Base-by-base conservation (phyloP, 2,888 invertebrate species). In the Bombylius major region DNA sequence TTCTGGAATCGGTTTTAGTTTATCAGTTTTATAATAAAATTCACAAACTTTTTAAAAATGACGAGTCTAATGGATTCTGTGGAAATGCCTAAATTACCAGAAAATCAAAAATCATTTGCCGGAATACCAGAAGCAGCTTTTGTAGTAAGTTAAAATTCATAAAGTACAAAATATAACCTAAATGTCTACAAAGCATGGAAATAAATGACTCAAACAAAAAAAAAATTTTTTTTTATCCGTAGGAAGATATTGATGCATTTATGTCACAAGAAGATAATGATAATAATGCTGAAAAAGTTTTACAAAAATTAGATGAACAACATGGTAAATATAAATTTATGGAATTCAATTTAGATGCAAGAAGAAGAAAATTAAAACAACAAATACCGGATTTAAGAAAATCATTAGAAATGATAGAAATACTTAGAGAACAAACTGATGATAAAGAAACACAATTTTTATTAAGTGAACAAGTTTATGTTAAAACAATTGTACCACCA, bases 301-400 rank as follows among this genome's bases (percentile, higher is more conserved):
- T 97, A 54, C 86, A 86, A 66, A 82, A 80, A 66, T 77, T 97
- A 58, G 96, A 98, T 70, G 96, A 96, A 69, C 89, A 89, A 69
- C 93, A 95, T 76, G 87, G 87, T 58, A 96, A 97, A 79, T 97
- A 97, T 73, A 95, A 96, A 76, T 92, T 93, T 70, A 94, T 98
- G 92, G 97, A 98, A 75, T 86, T 84, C 65, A 95, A 93, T 72
- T 79, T 98, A 62, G 80, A 85, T 54, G 86, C 90, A 13, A 92
- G 94, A 65, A 86, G 90, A 62, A 83, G 87, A 66, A 83, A 93
- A 72, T 77, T 98, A 57, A 87, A 89, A 66, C 83, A 83, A 56
- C 96, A 97, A 77, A 89, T 98, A 63, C 95, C 96, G n/a, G 97
- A 98, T 70, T 78, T 97, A 63, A 87, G 89, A 65, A 82, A 91